Percentiles rank a stretch among this genome's conserved stretches.
These are phyloP conservation scores for Nesometra sesokonis DNA, from an alignment of 35 echinoderm and acorn worm species.

Conservation along the genomic window DNA sequence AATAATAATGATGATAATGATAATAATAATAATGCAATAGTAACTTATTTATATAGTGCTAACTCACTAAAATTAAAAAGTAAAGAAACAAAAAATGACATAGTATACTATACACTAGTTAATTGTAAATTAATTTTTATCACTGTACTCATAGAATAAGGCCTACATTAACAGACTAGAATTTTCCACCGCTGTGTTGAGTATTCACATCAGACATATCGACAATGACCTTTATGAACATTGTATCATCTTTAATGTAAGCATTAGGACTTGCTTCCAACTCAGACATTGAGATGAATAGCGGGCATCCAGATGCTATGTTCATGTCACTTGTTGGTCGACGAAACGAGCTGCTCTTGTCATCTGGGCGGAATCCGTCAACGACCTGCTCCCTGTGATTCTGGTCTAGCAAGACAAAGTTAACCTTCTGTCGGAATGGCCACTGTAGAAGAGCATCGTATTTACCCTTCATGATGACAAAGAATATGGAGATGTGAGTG, in stretches of 20 bases:
- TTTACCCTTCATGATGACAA: constrained; percentile 37
- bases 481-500: constrained; percentile 29
- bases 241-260: constrained; percentile 44
- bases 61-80: too few species aligned
- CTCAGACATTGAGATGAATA: constrained; percentile 22
- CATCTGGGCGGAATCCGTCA: constrained; percentile 36
- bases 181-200: too few species aligned
- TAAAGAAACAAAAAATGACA: too few species aligned
- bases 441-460: constrained; percentile 30
- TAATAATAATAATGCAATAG: too few species aligned
- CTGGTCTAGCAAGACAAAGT: constrained; percentile 3
- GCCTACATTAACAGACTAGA: too few species aligned
- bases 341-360: constrained; percentile 28
- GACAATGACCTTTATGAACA: constrained; percentile 45
- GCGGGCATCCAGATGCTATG: constrained; percentile 55
- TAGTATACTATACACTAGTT: too few species aligned
- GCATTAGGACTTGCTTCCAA: background rate
- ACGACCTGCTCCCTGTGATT: constrained; percentile 6
- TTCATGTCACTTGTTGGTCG: constrained; percentile 55
- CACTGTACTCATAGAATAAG: too few species aligned
- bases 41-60: too few species aligned
- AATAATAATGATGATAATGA: too few species aligned
- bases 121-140: too few species aligned
- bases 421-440: constrained; percentile 35
- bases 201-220: constrained; percentile 13